These are phyloP conservation scores for Penelope pileata DNA, from an alignment of 2,113 vertebrate genomes.

Conservation along the genomic window DNA sequence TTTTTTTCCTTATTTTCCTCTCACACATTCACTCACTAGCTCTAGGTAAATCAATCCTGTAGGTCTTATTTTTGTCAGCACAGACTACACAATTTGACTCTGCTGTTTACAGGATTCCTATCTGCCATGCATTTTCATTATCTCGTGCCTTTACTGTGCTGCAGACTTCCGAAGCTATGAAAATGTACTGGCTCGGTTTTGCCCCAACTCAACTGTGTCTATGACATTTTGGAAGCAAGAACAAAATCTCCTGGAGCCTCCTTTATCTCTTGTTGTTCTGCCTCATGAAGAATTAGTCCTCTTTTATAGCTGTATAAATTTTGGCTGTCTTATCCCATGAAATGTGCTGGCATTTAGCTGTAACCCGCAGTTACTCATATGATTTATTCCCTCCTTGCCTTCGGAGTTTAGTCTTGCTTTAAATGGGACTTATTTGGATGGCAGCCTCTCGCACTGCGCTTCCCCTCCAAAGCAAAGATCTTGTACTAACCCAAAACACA, in stretches of 20 bases:
- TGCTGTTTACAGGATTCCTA: background rate
- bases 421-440: slow-evolving; percentile 7
- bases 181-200: rapidly evolving
- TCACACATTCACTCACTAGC: background rate
- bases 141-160: background rate
- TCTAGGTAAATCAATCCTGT: background rate
- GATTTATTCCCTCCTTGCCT: slow-evolving; percentile 31
- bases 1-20: too few species aligned
- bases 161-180: rapidly evolving
- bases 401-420: slow-evolving; percentile 36
- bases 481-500: background rate
- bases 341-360: slow-evolving; percentile 11
- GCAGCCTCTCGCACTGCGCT: background rate
- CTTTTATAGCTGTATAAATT: background rate
- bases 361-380: background rate
- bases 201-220: background rate
- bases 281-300: background rate
- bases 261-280: background rate
- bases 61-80: background rate
- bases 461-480: background rate
- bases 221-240: background rate
- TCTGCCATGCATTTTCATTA: background rate
- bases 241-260: background rate
- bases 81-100: background rate
- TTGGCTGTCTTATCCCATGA: background rate